Evolutionary conservation across 2,113 vertebrate species (phyloP), one percentile per base, ranked within the genome.

Genomic region (Seriola rivoliana): DNA sequence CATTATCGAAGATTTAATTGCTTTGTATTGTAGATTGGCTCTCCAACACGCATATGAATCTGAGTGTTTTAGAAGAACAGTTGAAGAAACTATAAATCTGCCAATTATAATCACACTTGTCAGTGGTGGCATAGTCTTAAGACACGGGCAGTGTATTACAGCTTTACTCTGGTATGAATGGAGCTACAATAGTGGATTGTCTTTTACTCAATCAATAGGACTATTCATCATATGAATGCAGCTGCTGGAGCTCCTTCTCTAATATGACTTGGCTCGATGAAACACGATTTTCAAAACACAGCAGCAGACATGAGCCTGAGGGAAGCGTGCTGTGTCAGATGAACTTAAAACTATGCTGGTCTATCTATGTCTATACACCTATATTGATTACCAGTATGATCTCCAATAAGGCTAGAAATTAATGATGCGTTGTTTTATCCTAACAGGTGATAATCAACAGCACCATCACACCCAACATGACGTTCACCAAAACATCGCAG

Each of bases 381-480:
- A 29, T 29, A 29, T 29, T 29, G 29, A 29, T 29, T 29, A 29
- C 29, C 29, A 29, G 29, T 29, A 29, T 48, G 19, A 66, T 44
- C 23, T 29, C 40, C 6, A 34, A 16, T 19, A 14, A 1, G 13
- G 14, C 16, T 4, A 1, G n/a, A 62, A 59, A 13, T 29, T 13
- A 42, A 54, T 38, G 1, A 42, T 5, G 19, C 8, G 23, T 44
- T 34, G 8, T 57, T 66, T 75, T 78, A 10, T 81, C 21, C 40
- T 64, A 16, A 55, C 94, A 99, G 98, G 98, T 99, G 88, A 98
- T 99, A 81, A 99, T 99, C 85, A 99, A 99, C 96, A 99, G 98
- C 93, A 99, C 98, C 79, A 97, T 99, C 94, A 97, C 97, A 4
- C 97, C 98, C 59, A 99, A 99, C 86, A 99, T 99, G 98, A 99